These are phyloP conservation scores for Psittacara wagleri DNA, from an alignment of 2,113 vertebrate species.

Conservation along the genomic window DNA sequence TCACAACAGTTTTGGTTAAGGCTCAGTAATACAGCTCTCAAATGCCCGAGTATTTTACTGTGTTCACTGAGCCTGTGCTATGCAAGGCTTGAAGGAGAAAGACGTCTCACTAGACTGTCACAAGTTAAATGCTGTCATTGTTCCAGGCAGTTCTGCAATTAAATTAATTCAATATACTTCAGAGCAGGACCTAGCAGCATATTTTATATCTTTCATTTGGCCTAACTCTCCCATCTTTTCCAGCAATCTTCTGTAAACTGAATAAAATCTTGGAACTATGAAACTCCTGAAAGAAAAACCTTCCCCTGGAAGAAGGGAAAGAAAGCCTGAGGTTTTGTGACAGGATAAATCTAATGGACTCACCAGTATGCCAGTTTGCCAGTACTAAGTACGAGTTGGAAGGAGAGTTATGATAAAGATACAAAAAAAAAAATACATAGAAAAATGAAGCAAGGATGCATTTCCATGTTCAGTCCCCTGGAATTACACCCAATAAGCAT, in stretches of 20 bases:
- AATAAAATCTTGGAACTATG: neutral
- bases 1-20: neutral
- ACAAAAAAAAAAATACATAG: neutral
- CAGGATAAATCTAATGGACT: neutral
- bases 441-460: neutral
- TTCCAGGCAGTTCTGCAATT: neutral
- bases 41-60: neutral
- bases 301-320: neutral
- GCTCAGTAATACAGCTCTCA: neutral
- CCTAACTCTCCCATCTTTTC: neutral
- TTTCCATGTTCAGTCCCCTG: neutral
- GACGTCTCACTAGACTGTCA: neutral
- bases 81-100: neutral
- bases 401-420: neutral
- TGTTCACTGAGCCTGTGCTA: neutral
- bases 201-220: neutral
- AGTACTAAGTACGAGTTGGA: neutral
- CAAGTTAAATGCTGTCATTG: neutral
- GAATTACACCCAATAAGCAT: neutral
- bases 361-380: neutral
- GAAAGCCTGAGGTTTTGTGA: neutral
- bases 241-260: neutral
- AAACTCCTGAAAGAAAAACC: neutral
- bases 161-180: neutral
- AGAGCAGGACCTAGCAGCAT: neutral